Percentiles rank a stretch among this genome's conserved stretches.
Evolutionary conservation across 2,797 vertebrate genomes (phyloP).

Genomic region (Enoplosus armatus): DNA sequence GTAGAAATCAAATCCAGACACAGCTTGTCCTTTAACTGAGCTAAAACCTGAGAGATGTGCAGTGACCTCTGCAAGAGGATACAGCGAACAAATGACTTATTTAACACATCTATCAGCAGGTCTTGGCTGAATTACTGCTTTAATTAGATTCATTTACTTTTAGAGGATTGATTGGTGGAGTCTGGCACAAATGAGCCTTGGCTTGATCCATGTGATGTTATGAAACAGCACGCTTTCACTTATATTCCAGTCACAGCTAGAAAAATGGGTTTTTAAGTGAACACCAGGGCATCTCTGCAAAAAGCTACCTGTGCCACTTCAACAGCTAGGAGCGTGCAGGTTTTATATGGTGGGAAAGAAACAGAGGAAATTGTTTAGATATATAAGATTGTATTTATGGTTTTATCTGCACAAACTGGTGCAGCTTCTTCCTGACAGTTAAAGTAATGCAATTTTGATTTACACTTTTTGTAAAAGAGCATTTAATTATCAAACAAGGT

Average conservation of each 20-base stretch:
- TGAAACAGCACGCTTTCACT: constrained; percentile 44
- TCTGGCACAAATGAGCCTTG: constrained; percentile 61
- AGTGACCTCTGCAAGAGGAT: constrained; percentile 29
- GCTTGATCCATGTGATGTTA: constrained; percentile 53
- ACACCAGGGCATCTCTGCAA: constrained; percentile 3
- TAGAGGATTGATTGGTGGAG: constrained; percentile 59
- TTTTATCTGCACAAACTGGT: not conserved
- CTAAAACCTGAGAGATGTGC: constrained; percentile 9
- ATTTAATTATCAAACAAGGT: not conserved
- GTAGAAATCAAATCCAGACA: not conserved
- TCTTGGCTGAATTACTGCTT: constrained; percentile 47
- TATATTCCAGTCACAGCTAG: constrained; percentile 22
- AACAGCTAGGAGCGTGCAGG: not conserved
- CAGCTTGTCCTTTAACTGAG: constrained; percentile 12
- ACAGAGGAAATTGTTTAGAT: not conserved
- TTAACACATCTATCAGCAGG: constrained; percentile 44
- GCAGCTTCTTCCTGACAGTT: not conserved
- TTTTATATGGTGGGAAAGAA: not conserved
- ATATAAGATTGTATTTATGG: not conserved
- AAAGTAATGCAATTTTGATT: not conserved
- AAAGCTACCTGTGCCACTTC: constrained; percentile 5
- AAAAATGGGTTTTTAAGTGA: constrained; percentile 36
- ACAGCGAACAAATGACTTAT: constrained; percentile 27
- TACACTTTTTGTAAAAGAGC: not conserved
- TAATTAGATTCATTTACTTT: constrained; percentile 69